phyloP scores from a whole-genome alignment of 2,888 invertebrate genomes.

The Pristionchus entomophagus region DNA sequence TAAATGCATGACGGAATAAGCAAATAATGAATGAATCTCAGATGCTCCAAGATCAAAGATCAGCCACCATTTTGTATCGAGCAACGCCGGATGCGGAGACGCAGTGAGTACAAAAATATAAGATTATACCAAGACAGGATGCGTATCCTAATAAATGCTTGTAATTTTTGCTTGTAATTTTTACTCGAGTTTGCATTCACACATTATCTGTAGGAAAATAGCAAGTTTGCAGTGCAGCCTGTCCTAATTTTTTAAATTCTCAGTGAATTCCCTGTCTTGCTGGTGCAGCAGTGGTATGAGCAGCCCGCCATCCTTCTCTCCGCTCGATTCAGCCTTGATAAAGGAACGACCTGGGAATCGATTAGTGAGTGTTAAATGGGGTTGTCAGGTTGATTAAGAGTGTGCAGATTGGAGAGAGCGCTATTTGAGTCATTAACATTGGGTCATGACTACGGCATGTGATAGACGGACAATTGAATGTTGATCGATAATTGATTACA shows the following conservation, averaged over 20 bases:
- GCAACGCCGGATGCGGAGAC: not conserved
- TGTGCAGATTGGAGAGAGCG: not conserved
- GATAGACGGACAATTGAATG: not conserved
- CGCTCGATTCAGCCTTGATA: not conserved
- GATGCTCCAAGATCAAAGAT: no score
- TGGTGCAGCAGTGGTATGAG: not conserved
- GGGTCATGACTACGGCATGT: no score
- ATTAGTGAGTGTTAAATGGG: not conserved
- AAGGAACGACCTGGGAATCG: not conserved
- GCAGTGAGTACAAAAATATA: not conserved
- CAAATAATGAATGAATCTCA: no score
- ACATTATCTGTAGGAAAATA: no score
- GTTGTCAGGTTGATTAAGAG: not conserved
- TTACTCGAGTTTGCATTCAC: no score
- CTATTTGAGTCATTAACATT: no score
- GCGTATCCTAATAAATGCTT: no score
- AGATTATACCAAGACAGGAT: no score
- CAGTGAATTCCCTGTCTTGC: not conserved
- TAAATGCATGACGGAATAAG: no score
- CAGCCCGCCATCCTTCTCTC: not conserved
- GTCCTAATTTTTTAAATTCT: no score
- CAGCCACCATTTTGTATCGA: not conserved
- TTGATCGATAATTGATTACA: not conserved
- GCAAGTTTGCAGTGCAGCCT: no score
- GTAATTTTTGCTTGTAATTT: no score